phyloP scores from a whole-genome alignment of 2,888 invertebrate species.

The Eupithecia dodoneata region DNA sequence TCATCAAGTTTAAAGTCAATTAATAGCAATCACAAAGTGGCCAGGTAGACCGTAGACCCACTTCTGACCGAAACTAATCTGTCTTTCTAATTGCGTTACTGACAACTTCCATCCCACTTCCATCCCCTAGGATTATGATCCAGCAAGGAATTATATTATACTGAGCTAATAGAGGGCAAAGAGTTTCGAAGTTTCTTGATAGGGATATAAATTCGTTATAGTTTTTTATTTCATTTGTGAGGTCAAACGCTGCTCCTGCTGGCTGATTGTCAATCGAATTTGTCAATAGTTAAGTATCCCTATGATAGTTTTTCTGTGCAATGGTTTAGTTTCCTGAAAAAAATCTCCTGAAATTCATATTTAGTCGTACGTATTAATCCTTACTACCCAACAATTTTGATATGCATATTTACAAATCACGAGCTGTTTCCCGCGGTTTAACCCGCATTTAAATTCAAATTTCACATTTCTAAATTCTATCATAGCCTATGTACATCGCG shows the following conservation, averaged over 20 bases:
- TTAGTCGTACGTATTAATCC: not conserved
- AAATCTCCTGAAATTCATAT: not conserved
- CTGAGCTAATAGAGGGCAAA: constrained; percentile 74
- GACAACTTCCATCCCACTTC: constrained; percentile 80
- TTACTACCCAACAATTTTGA: no score
- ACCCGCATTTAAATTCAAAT: no score
- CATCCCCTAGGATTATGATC: constrained; percentile 81
- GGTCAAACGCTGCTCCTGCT: not conserved
- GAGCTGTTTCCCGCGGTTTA: no score
- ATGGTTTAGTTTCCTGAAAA: not conserved
- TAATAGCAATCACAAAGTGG: constrained; percentile 69
- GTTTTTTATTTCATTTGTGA: not conserved
- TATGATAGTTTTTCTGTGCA: no score
- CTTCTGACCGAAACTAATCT: constrained; percentile 80
- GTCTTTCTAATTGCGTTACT: constrained; percentile 80
- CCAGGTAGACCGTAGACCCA: constrained; percentile 69
- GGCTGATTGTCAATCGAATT: not conserved
- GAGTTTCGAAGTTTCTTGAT: constrained; percentile 49
- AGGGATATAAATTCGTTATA: constrained; percentile 10
- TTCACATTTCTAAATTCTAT: no score
- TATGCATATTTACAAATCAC: no score
- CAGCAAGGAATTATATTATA: constrained; percentile 77
- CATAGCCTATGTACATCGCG: no score
- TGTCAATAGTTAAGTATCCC: not conserved
- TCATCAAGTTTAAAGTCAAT: constrained; percentile 54